Conservation (phyloP, 2,797 vertebrate genomes). For the Bradypodion ventrale region DNA sequence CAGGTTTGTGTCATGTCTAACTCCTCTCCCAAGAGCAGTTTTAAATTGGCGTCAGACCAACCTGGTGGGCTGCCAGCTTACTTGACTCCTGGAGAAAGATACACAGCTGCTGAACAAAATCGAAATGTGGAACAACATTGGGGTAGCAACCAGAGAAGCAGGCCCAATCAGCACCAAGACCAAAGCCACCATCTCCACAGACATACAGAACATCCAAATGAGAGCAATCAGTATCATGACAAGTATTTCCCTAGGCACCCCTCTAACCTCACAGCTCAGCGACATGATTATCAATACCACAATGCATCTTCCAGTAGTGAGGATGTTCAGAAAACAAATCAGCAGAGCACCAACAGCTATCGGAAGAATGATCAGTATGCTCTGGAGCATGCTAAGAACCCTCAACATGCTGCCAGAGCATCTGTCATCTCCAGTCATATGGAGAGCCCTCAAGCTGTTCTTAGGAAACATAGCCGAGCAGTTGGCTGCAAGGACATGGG, state of each 20-base stretch:
- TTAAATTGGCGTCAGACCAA: constrained; percentile 64
- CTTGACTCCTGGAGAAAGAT: constrained; percentile 56
- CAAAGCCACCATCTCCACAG: constrained; percentile 54
- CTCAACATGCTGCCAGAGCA: constrained; percentile 59
- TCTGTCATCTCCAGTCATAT: constrained; percentile 69
- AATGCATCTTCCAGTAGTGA: constrained; percentile 76
- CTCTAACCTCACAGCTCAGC: constrained; percentile 1
- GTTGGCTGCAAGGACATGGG: constrained; percentile 78
- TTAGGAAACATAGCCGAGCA: constrained; percentile 78
- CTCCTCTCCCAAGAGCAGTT: constrained; percentile 75
- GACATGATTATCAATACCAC: constrained; percentile 62
- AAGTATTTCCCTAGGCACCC: constrained; percentile 54
- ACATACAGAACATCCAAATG: constrained; percentile 32
- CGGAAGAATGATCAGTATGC: constrained; percentile 40
- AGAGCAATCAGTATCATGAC: constrained; percentile 8
- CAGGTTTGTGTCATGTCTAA: constrained; percentile 76
- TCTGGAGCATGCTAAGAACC: constrained; percentile 55
- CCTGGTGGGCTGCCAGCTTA: constrained; percentile 58
- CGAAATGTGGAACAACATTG: constrained; percentile 38
- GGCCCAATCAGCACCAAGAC: constrained; percentile 64
- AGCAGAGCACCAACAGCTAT: constrained; percentile 48
- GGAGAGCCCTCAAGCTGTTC: constrained; percentile 70
- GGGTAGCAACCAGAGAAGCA: constrained; percentile 40
- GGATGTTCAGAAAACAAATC: constrained; percentile 61
- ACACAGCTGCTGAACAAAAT: constrained; percentile 37